A percentile compares a stretch with the other conserved stretches of the same genome.
phyloP scores from a whole-genome alignment of 2,888 invertebrate genomes.

The Fragum sueziense region DNA sequence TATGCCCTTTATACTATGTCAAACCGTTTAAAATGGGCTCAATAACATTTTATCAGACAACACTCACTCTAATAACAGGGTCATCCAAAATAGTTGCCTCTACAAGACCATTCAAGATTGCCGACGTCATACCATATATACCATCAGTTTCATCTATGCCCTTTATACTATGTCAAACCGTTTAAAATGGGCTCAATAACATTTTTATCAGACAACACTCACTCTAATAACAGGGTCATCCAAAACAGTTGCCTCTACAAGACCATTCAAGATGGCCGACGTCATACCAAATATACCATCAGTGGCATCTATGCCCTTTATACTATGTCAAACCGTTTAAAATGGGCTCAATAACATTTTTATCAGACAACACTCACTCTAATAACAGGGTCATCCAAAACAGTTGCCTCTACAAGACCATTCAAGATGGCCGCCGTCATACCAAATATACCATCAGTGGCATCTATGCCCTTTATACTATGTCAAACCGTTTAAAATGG shows the following conservation, averaged over 20 bases:
- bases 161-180: no score
- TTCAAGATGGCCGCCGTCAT: constrained; percentile 70
- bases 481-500: no score
- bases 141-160: constrained; percentile 76
- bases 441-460: constrained; percentile 73
- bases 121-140: constrained; percentile 72
- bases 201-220: no score
- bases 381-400: constrained; percentile 68
- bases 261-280: constrained; percentile 66
- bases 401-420: constrained; percentile 63
- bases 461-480: constrained; percentile 75
- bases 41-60: no score
- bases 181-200: no score
- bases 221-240: constrained; percentile 69
- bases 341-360: no score
- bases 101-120: constrained; percentile 67
- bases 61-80: constrained; percentile 61
- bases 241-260: constrained; percentile 62
- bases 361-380: no score
- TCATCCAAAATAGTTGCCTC: constrained; percentile 65
- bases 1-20: constrained; percentile 75
- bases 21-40: no score
- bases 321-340: no score
- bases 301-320: constrained; percentile 74
- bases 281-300: constrained; percentile 74